Evolutionary conservation across 2,797 vertebrate genomes (phyloP).

Genomic region (Hypotaenidia philippensis): DNA sequence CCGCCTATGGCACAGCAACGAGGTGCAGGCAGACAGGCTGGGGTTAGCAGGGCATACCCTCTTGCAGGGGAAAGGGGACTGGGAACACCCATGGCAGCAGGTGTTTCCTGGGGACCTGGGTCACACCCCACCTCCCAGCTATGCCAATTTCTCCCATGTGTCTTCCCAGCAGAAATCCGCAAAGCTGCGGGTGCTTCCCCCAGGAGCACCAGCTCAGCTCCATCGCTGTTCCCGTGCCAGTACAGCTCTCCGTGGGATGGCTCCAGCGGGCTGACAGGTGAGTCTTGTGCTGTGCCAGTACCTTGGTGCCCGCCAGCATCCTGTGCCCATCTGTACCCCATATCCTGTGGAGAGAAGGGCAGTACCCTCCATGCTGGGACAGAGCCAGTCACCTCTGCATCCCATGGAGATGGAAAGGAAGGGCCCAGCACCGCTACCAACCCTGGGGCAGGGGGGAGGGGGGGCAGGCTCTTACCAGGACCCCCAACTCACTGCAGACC

Average conservation of each 20-base stretch:
- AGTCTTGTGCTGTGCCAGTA: not conserved
- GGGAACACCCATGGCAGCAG: not conserved
- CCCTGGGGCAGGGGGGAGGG: accelerated
- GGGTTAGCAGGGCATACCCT: not conserved
- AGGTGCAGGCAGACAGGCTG: not conserved
- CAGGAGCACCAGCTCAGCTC: accelerated
- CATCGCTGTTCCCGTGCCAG: accelerated
- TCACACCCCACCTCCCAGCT: not conserved
- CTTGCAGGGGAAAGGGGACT: accelerated
- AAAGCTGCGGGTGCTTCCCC: not conserved
- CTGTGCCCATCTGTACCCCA: not conserved
- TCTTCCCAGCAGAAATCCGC: not conserved
- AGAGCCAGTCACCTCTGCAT: not conserved
- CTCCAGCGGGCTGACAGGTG: not conserved
- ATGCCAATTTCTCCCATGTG: not conserved
- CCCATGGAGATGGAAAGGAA: not conserved
- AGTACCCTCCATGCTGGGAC: not conserved
- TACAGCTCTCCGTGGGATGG: not conserved
- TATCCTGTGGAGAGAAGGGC: accelerated
- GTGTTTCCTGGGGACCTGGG: not conserved
- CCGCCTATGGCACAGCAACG: accelerated
- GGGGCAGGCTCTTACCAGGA: not conserved
- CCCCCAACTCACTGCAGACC: not conserved
- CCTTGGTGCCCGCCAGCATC: accelerated
- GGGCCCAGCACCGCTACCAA: not conserved